Percentiles rank a stretch among this genome's conserved stretches.
Evolutionary conservation across 1,140 invertebrate genomes (phyloP).

Genomic region (Trichoplusia ni): DNA sequence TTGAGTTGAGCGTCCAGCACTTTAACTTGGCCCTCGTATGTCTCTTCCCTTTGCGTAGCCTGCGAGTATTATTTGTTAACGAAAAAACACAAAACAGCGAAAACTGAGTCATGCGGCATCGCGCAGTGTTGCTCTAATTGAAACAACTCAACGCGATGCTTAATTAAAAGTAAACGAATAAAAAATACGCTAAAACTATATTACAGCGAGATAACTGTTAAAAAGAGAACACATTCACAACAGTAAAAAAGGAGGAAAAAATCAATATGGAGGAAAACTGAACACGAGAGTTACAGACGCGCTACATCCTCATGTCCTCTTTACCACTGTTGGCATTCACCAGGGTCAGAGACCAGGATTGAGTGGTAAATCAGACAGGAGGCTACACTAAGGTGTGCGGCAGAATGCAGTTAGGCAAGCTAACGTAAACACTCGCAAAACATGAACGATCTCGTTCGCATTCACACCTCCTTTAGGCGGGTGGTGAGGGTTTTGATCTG

Average conservation of each 20-base stretch:
- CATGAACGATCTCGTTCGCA: slow-evolving; percentile 60
- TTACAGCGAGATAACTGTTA: slow-evolving; percentile 55
- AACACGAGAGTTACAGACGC: slow-evolving; percentile 52
- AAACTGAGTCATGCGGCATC: slow-evolving; percentile 71
- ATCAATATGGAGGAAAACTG: slow-evolving; percentile 45
- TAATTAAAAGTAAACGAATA: slow-evolving; percentile 40
- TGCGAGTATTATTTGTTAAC: slow-evolving; percentile 81
- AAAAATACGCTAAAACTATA: slow-evolving; percentile 51
- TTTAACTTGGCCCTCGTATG: slow-evolving; percentile 96
- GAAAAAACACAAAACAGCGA: slow-evolving; percentile 69
- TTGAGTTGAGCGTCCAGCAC: slow-evolving; percentile 94
- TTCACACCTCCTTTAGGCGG: slow-evolving; percentile 98
- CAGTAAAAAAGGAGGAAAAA: slow-evolving; percentile 52
- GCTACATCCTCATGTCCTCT: slow-evolving; percentile 56
- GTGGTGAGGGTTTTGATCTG: slow-evolving; percentile 99
- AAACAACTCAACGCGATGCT: slow-evolving; percentile 51
- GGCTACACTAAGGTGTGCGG: slow-evolving; percentile 64
- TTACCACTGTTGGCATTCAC: slow-evolving; percentile 51
- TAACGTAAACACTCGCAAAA: slow-evolving; percentile 66
- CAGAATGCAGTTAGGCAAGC: slow-evolving; percentile 77
- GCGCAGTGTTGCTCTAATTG: slow-evolving; percentile 38
- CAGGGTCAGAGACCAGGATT: not conserved
- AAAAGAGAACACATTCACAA: slow-evolving; percentile 50
- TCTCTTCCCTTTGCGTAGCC: slow-evolving; percentile 98
- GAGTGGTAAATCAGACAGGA: slow-evolving; percentile 51